Evolutionary conservation across 1,140 invertebrate species (phyloP), one percentile per base, ranked within the genome.

Genomic region (silkworm (Bombyx mori)): DNA sequence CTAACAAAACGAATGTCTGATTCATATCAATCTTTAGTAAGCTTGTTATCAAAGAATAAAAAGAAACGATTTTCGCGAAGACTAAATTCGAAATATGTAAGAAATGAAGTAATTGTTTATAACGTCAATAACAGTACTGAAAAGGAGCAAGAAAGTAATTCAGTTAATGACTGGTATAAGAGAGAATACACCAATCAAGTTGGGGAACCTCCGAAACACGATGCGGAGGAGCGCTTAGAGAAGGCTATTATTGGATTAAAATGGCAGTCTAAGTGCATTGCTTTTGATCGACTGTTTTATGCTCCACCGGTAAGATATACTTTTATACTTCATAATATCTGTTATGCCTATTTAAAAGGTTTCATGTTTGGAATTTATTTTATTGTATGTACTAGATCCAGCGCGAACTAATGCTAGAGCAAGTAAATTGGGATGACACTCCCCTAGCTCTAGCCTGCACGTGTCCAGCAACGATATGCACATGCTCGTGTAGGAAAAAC

Each of bases 101-200:
- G 4, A 35, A 49, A 49, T 49, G 48, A 49, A 2, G 12, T 49
- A 7, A 18, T 49, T 12, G n/a, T 49, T 12, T 49, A 49, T 7
- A 22, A 12, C 3, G n/a, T 49, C 9, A 12, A 22, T 18, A 22
- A 12, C 6, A 49, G 2, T 18, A 49, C n/a, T 10, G 7, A 49
- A 49, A 10, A n/a, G n/a, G 9, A 3, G 10, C 26, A 35, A 35
- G 26, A 35, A 35, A 35, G 9, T 49, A 10, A 12, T 22, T 12
- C 4, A 49, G 26, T 35, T 7, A 49, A 4, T 10, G 48, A 49
- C 4, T 49, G 48, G 48, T 49, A 18, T 12, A 49, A n/a, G 22
- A 10, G 48, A 49, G 48, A 49, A 49, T 49, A 49, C 22, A 12
- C 5, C 6, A 49, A 22, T n/a, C 48, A 49, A 49, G 48, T 49